Conservation (phyloP, 2,888 invertebrate species). For the Meandrusa payeni region DNA sequence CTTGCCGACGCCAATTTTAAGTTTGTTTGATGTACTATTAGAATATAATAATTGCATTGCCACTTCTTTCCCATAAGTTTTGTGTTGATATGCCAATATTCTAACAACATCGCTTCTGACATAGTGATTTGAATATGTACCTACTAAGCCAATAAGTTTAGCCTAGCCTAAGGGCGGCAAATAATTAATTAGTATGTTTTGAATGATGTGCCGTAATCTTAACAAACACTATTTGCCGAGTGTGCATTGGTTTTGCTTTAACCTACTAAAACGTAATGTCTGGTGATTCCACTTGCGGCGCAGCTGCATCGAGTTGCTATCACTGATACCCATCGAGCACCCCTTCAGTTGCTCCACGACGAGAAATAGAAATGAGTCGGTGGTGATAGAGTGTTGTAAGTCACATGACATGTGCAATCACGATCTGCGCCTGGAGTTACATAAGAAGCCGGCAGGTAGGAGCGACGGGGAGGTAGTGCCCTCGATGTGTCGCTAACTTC, state of each 20-base stretch:
- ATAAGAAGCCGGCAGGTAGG: constrained; percentile 85
- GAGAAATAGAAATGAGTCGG: constrained; percentile 86
- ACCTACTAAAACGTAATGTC: constrained; percentile 80
- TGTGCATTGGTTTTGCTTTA: constrained; percentile 80
- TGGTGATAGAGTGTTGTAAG: constrained; percentile 91
- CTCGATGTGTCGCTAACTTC: constrained; percentile 52
- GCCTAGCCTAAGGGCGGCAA: constrained; percentile 37
- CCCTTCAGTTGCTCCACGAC: constrained; percentile 90
- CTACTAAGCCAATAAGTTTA: constrained; percentile 60
- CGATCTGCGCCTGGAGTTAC: constrained; percentile 84
- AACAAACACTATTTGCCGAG: constrained; percentile 71
- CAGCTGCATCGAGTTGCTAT: constrained; percentile 89
- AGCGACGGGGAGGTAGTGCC: constrained; percentile 49
- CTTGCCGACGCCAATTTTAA: constrained; percentile 64
- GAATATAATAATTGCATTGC: constrained; percentile 69
- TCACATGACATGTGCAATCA: constrained; percentile 87
- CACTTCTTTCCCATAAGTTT: constrained; percentile 64
- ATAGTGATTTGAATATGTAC: constrained; percentile 72
- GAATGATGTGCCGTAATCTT: constrained; percentile 71
- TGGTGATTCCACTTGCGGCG: constrained; percentile 77
- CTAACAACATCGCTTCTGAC: constrained; percentile 75
- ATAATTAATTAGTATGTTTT: constrained; percentile 57
- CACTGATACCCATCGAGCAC: constrained; percentile 89
- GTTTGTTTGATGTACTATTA: constrained; percentile 75
- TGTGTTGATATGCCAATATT: constrained; percentile 76